Percentiles rank a stretch among this genome's conserved stretches.
phyloP scores from a whole-genome alignment of 2,888 invertebrate species.

The Operophtera brumata region DNA sequence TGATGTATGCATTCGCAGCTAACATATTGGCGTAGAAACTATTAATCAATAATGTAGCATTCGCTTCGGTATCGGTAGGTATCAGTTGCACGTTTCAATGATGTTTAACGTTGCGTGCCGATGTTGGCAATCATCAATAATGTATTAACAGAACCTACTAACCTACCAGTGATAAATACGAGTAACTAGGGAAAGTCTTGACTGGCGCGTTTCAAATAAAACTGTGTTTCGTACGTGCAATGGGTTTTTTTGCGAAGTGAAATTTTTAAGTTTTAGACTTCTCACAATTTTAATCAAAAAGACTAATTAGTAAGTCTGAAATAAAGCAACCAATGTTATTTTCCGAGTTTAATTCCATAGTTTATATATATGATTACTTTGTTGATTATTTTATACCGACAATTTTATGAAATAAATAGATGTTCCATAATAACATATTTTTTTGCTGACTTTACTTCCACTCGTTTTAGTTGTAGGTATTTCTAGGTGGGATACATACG shows the following conservation, averaged over 20 bases:
- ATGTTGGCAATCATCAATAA: conserved; percentile 46
- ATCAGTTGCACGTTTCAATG: conserved; percentile 43
- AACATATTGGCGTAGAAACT: not conserved
- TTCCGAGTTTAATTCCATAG: too few relatives aligned
- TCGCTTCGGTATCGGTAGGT: conserved; percentile 23
- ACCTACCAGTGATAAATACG: conserved; percentile 27
- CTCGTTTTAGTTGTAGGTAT: too few relatives aligned
- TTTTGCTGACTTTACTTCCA: too few relatives aligned
- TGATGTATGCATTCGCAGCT: not conserved
- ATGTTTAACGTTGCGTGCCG: conserved; percentile 35
- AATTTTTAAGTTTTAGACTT: conserved; percentile 2
- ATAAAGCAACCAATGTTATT: too few relatives aligned
- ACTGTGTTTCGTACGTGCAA: conserved; percentile 9
- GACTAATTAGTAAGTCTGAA: too few relatives aligned
- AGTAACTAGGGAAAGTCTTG: conserved; percentile 30
- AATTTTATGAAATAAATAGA: too few relatives aligned
- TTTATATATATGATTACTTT: too few relatives aligned
- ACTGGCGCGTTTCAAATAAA: conserved; percentile 16
- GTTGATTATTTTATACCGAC: too few relatives aligned
- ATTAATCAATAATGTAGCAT: conserved; percentile 3
- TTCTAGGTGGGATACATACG: too few relatives aligned
- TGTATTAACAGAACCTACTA: conserved; percentile 39
- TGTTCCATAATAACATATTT: too few relatives aligned
- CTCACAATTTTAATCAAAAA: too few relatives aligned
- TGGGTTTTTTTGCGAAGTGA: conserved; percentile 12